A percentile compares a stretch with the other conserved stretches of the same genome.
Evolutionary conservation across 1,140 invertebrate genomes (phyloP).

Genomic region (Leptoteleia sp.): DNA sequence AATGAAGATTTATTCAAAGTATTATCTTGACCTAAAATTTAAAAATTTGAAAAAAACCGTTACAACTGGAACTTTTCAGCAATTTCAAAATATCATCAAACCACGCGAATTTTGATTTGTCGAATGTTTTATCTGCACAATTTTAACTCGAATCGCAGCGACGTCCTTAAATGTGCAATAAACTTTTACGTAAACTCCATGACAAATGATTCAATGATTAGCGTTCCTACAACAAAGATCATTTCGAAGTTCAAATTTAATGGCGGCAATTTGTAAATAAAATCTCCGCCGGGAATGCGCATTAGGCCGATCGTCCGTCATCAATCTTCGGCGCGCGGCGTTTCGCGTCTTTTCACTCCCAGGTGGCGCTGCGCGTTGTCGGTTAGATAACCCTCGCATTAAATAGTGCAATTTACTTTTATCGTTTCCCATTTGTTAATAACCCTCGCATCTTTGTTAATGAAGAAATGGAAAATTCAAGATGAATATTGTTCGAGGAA

Average conservation of each 20-base stretch:
- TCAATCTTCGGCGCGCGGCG: constrained; percentile 16
- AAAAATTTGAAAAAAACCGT: too few species aligned
- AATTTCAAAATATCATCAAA: too few species aligned
- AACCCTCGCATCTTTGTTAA: neutral
- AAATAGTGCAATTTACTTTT: constrained; percentile 33
- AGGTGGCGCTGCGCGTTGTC: constrained; percentile 8
- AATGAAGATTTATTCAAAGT: too few species aligned
- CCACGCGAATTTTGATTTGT: too few species aligned
- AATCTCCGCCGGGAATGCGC: neutral
- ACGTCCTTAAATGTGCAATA: constrained; percentile 1
- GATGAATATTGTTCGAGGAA: too few species aligned
- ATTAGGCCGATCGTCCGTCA: constrained; percentile 9
- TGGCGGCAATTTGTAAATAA: constrained; percentile 25
- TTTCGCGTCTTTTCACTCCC: constrained; percentile 14
- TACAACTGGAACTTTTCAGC: too few species aligned
- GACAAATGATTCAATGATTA: constrained; percentile 37
- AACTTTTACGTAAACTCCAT: constrained; percentile 27
- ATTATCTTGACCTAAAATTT: too few species aligned
- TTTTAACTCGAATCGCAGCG: too few species aligned
- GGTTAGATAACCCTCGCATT: constrained; percentile 28
- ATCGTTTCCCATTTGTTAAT: constrained; percentile 26
- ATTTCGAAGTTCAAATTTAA: constrained; percentile 34
- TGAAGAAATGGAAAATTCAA: too few species aligned
- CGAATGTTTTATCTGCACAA: too few species aligned
- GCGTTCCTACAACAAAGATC: constrained; percentile 28